A percentile compares a stretch with the other conserved stretches of the same genome.
Conservation (phyloP, 2,888 invertebrate species). For the Ischnura elegans region DNA sequence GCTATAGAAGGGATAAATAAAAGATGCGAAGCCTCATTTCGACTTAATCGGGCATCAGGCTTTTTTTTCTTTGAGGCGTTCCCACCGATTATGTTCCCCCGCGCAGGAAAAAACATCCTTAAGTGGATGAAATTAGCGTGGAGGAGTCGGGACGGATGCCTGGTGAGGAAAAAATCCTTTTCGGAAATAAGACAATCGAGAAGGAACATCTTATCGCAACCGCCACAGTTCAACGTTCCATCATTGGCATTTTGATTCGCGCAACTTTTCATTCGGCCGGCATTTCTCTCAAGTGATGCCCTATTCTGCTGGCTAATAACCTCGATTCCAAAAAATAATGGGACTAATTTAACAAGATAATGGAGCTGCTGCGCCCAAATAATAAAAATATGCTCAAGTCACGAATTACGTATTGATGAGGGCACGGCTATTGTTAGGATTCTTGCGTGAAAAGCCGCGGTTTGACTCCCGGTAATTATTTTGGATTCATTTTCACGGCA, state of each 20-base stretch:
- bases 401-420: too few relatives aligned
- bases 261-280: not conserved
- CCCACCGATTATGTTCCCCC: not conserved
- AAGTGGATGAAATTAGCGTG: not conserved
- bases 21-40: constrained; percentile 10
- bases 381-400: not conserved
- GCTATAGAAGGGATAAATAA: not conserved
- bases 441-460: too few relatives aligned
- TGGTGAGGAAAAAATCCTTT: not conserved
- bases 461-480: too few relatives aligned
- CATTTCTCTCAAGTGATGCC: not conserved
- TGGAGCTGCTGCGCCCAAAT: not conserved
- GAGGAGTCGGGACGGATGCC: not conserved
- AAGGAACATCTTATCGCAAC: not conserved
- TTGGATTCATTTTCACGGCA: too few relatives aligned
- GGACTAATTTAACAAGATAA: not conserved
- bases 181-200: not conserved
- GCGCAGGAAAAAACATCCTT: not conserved
- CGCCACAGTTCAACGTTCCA: not conserved
- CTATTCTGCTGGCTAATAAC: not conserved
- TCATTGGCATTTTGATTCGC: not conserved
- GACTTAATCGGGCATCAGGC: not conserved
- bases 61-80: not conserved
- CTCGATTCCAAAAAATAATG: not conserved
- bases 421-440: too few relatives aligned